phyloP scores from a whole-genome alignment of 2,888 invertebrate genomes.

The Ophonus ardosiacus region DNA sequence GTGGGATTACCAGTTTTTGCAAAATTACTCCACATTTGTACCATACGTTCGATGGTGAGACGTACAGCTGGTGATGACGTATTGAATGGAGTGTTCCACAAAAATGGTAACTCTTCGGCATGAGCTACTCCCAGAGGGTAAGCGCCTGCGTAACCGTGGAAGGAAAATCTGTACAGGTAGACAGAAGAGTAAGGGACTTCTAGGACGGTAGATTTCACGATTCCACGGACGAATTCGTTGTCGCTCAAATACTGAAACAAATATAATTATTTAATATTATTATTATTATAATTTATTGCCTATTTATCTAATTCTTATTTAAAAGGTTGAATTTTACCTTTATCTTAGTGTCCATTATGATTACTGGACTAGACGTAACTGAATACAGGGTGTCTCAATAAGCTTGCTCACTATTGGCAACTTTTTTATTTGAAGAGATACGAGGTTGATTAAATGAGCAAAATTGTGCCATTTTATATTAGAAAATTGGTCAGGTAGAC shows the following conservation, averaged over 20 bases:
- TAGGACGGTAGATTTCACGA: not conserved
- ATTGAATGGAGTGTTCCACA: not conserved
- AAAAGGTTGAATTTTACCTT: too few relatives aligned
- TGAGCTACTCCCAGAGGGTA: slow-evolving; percentile 12
- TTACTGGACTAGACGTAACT: too few relatives aligned
- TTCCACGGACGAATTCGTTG: slow-evolving; percentile 31
- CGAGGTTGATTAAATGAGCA: too few relatives aligned
- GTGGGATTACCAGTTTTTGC: slow-evolving; percentile 44
- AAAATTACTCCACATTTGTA: slow-evolving; percentile 49
- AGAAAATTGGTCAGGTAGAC: too few relatives aligned
- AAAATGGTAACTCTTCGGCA: slow-evolving; percentile 43
- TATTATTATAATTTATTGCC: too few relatives aligned
- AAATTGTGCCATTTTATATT: too few relatives aligned
- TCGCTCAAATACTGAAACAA: slow-evolving; percentile 21
- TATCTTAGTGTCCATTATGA: too few relatives aligned
- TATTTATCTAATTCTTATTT: too few relatives aligned
- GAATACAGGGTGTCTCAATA: too few relatives aligned
- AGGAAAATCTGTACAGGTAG: slow-evolving; percentile 19
- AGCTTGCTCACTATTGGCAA: too few relatives aligned
- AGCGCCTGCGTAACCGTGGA: too few relatives aligned
- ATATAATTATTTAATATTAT: not conserved
- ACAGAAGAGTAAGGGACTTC: not conserved
- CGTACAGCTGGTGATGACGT: not conserved
- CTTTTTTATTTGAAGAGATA: too few relatives aligned
- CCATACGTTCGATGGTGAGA: not conserved